Evolutionary conservation across 2,888 invertebrate genomes (phyloP), one percentile per base, ranked within the genome.

Genomic region (Anaspis maculata): DNA sequence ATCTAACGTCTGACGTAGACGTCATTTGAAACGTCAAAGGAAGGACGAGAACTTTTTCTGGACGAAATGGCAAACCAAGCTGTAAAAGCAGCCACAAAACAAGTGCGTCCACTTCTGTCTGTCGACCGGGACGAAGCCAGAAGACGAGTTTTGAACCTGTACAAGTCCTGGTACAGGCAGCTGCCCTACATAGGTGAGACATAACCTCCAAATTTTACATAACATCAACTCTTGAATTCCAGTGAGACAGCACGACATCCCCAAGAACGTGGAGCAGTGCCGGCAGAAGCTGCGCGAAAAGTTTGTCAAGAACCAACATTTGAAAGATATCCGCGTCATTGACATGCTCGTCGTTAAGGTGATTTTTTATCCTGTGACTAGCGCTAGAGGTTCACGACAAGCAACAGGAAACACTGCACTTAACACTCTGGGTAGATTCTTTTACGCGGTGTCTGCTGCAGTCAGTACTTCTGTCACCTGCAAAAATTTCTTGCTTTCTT

Each of bases 331-430:
- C 38, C 75, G 95, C 57, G 79, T 88, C 16, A 86, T 94, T 58
- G 95, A 96, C 66, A 76, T 91, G 76, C 72, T 95, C 37, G 83
- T 95, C 25, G 79, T 92, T 37, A 94, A 92, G 79, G 94, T 91
- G 24, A 5, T 5, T 9, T 5, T 10, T 10, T 7, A 5, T 24
- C 24, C 24, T 24, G 70, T 57, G 50, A 21, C 3, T 27, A 16
- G 15, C 29, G 25, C 4, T 25, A n/a, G n/a, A n/a, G n/a, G n/a
- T n/a, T n/a, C n/a, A n/a, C n/a, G n/a, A n/a, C n/a, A n/a, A n/a
- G n/a, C n/a, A n/a, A n/a, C n/a, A n/a, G n/a, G n/a, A n/a, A n/a
- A n/a, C n/a, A n/a, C n/a, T n/a, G n/a, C n/a, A n/a, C n/a, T n/a
- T n/a, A n/a, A n/a, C n/a, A n/a, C n/a, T n/a, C n/a, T n/a, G n/a